Conservation (phyloP, 2,113 vertebrate species). For the Prinia subflava region DNA sequence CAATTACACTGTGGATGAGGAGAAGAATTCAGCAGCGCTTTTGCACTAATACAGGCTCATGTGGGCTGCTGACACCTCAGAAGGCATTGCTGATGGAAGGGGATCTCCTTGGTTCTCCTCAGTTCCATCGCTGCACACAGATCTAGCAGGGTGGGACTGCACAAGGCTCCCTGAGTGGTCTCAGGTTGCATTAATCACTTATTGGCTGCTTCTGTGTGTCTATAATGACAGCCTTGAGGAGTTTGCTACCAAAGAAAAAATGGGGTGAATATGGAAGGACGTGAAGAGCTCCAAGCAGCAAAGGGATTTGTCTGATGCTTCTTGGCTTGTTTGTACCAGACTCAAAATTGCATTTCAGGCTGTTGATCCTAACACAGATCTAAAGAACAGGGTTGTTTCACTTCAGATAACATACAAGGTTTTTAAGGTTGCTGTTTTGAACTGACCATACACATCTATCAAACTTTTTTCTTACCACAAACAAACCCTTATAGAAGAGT, state of each 20-base stretch:
- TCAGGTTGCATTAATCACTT: background rate
- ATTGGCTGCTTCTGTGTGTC: background rate
- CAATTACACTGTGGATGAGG: background rate
- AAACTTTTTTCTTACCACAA: background rate
- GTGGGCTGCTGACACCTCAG: background rate
- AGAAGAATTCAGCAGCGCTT: background rate
- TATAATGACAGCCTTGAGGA: background rate
- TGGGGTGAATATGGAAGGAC: background rate
- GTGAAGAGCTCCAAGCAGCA: background rate
- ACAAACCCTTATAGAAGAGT: background rate
- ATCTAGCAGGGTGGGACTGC: background rate
- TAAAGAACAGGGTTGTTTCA: background rate
- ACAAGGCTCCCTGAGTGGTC: background rate
- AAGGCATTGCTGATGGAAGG: background rate
- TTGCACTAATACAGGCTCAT: background rate
- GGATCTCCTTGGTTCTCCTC: background rate
- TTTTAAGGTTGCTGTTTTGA: background rate
- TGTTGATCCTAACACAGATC: background rate
- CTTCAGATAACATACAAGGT: background rate
- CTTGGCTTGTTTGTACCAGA: background rate
- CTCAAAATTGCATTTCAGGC: background rate
- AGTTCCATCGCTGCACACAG: background rate
- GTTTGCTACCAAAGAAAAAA: background rate
- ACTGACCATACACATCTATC: background rate
- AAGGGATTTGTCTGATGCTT: background rate